Evolutionary conservation across 1,140 invertebrate species (phyloP), one percentile per base, ranked within the genome.

Genomic region (Centruroides vittatus): DNA sequence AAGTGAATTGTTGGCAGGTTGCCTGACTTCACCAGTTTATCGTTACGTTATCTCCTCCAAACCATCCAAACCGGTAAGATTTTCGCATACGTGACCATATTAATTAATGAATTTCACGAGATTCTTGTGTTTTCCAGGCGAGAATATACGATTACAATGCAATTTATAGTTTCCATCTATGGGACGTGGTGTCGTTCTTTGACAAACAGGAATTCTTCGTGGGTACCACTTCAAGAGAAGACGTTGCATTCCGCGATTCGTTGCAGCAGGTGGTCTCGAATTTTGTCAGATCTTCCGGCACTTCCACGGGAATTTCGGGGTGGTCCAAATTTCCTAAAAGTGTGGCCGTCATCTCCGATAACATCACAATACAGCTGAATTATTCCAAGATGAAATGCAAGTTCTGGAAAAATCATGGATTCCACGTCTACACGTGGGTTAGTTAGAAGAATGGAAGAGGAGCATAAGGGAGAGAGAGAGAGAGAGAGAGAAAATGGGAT

Each of bases 151-250:
- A 50, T 13, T 66, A 67, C 51, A 53, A 62, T 36, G 62, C 51
- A 51, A 49, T 55, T 13, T 64, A 61, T 49, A 62, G 57, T 41
- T 66, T 62, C 46, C 66, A 67, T 48, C 46, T 67, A 7, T 63
- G 59, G 61, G 66, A 67, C 47, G 56, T 57, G 3, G 49, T 67
- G 12, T 61, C 64, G 4, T 67, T 66, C 48, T 67, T 67, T 35
- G 55, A 66, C 35, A 36, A 61, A 46, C 54, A 62, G 7, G 55
- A 64, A 35, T 36, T 11, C n/a, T 67, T 61, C 47, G 61, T 67
- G 13, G 54, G 60, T 8, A n/a, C 35, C 35, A 61, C 61, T 5
- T 56, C 47, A 9, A 35, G 11, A 11, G 63, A 67, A 52, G 66
- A 67, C 51, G 9, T 57, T 12, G 36, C 47, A 35, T 65, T 65